Percentiles rank a stretch among this genome's conserved stretches.
Evolutionary conservation across 2,888 invertebrate genomes (phyloP).

Genomic region (Lamellibrachia columna): DNA sequence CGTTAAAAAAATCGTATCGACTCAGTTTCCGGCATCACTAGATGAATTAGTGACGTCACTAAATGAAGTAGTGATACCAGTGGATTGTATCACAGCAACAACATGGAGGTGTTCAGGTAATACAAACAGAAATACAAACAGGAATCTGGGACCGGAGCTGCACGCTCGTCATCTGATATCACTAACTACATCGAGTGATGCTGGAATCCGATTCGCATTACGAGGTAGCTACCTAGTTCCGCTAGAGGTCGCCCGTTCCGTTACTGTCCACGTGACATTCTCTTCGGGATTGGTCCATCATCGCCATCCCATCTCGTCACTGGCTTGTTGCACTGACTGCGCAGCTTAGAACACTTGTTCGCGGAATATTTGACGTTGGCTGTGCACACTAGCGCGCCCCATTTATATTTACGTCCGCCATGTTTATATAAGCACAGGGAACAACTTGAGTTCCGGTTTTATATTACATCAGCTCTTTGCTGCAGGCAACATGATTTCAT

Average conservation of each 20-base stretch:
- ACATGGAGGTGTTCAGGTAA: background rate
- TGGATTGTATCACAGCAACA: background rate
- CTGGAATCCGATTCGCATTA: background rate
- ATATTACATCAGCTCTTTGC: too few relatives aligned
- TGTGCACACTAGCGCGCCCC: background rate
- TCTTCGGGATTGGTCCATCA: background rate
- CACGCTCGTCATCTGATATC: background rate
- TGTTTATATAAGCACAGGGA: too few relatives aligned
- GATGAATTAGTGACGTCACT: constrained; percentile 16
- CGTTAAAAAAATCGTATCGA: background rate
- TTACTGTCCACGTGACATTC: background rate
- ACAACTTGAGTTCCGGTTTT: too few relatives aligned
- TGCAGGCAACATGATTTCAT: background rate
- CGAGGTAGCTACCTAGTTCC: background rate
- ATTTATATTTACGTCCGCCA: too few relatives aligned
- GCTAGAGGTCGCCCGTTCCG: background rate
- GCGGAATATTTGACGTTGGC: background rate
- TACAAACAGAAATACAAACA: background rate
- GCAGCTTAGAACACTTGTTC: background rate
- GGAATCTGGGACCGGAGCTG: background rate
- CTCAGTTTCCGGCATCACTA: constrained; percentile 10
- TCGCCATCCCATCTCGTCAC: background rate
- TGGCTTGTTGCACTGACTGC: background rate
- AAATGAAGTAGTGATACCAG: background rate
- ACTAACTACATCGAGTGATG: background rate